Conservation (phyloP, 2,113 vertebrate genomes). For the Mobula hypostoma region DNA sequence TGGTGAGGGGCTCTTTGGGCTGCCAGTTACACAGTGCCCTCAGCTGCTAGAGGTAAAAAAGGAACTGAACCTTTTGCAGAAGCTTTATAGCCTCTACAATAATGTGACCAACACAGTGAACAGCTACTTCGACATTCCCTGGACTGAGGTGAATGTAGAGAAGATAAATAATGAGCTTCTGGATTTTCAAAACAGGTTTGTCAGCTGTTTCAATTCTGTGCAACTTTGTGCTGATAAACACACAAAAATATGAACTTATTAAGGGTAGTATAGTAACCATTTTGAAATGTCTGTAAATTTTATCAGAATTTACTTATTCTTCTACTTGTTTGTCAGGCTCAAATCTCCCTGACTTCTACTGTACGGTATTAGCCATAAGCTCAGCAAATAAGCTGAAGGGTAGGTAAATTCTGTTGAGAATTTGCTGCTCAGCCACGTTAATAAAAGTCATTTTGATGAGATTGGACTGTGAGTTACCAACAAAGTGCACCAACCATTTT, state of each 20-base stretch:
- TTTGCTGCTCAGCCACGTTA: background rate
- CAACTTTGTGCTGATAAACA: background rate
- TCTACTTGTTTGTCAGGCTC: background rate
- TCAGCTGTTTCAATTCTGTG: background rate
- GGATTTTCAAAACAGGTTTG: constrained; percentile 83
- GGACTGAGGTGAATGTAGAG: constrained; percentile 80
- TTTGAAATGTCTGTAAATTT: background rate
- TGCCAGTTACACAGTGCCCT: constrained; percentile 76
- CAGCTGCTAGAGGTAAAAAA: constrained; percentile 84
- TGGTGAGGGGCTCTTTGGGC: constrained; percentile 85
- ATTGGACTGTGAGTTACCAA: background rate
- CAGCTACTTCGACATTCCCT: constrained; percentile 79
- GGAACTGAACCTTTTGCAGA: constrained; percentile 80
- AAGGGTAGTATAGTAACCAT: background rate
- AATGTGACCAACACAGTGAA: constrained; percentile 77
- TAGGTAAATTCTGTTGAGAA: background rate
- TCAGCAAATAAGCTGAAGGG: no score
- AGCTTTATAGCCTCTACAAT: constrained; percentile 84
- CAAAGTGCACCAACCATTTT: background rate
- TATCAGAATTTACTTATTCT: background rate
- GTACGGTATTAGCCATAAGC: no score
- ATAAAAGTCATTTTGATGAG: background rate
- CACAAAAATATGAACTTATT: background rate
- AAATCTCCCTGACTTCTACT: background rate
- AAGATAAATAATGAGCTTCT: constrained; percentile 80